Conservation (phyloP, 2,888 invertebrate species). For the Chrysina gloriosa region DNA sequence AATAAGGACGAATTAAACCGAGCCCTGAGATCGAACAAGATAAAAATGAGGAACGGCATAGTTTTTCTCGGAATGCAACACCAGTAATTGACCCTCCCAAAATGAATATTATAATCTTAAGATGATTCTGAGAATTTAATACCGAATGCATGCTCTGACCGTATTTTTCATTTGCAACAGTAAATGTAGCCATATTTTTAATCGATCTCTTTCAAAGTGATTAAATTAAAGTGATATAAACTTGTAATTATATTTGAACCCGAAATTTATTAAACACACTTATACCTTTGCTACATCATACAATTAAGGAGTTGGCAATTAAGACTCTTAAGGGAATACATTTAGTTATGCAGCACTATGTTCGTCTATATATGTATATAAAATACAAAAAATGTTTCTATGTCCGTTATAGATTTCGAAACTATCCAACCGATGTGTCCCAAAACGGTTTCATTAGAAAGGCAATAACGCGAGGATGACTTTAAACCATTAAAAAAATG, state of each 20-base stretch:
- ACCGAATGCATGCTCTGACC: not conserved
- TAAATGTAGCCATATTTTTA: not conserved
- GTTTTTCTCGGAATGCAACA: slow-evolving; percentile 34
- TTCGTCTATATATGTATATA: too few species aligned
- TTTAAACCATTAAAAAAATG: too few species aligned
- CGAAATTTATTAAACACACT: slow-evolving; percentile 11
- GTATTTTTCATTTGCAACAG: slow-evolving; percentile 13
- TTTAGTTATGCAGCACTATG: too few species aligned
- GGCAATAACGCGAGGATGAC: too few species aligned
- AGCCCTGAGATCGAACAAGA: slow-evolving; percentile 14
- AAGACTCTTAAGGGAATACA: too few species aligned
- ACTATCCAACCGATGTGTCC: too few species aligned
- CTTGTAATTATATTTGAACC: not conserved
- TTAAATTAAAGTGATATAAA: slow-evolving; percentile 12
- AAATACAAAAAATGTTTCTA: too few species aligned
- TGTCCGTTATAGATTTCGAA: too few species aligned
- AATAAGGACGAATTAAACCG: slow-evolving; percentile 14
- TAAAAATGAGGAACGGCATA: slow-evolving; percentile 25
- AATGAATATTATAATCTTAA: slow-evolving; percentile 38
- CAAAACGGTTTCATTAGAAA: too few species aligned
- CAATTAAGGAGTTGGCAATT: too few species aligned
- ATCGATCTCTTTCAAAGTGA: slow-evolving; percentile 7
- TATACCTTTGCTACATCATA: too few species aligned
- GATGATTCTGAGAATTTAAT: slow-evolving; percentile 37
- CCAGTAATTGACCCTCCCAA: slow-evolving; percentile 34